These are phyloP conservation scores for Muscina levida DNA, from an alignment of 2,888 invertebrate genomes.

Conservation along the genomic window DNA sequence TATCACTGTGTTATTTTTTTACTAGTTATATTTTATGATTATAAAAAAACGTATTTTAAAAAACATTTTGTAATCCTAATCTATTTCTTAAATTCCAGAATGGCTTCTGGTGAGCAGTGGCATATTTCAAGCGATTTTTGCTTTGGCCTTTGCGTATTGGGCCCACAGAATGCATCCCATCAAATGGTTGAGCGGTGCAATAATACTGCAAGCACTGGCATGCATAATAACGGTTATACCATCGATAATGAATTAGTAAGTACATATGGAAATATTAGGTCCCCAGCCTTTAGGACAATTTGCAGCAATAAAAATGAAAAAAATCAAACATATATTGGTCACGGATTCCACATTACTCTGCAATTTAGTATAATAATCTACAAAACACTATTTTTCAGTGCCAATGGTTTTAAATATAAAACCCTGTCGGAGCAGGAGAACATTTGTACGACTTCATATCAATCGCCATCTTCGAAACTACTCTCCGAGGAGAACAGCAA, in stretches of 20 bases:
- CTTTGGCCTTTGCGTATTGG: conserved; percentile 82
- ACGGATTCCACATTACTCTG: too few species aligned
- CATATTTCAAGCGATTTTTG: conserved; percentile 81
- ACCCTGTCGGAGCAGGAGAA: conserved; percentile 68
- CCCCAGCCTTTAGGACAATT: too few species aligned
- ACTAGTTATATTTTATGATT: too few species aligned
- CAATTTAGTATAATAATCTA: background rate
- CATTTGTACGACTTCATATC: conserved; percentile 70
- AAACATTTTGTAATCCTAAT: too few species aligned
- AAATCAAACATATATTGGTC: too few species aligned
- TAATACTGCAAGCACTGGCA: conserved; percentile 81
- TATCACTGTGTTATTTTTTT: too few species aligned
- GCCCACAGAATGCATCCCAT: conserved; percentile 83
- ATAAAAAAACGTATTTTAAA: too few species aligned
- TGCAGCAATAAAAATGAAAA: too few species aligned
- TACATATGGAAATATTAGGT: conserved; percentile 31
- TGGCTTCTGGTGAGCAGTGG: conserved; percentile 82
- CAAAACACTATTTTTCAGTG: conserved; percentile 62
- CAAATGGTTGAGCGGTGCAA: conserved; percentile 82
- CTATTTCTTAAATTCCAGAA: conserved; percentile 78
- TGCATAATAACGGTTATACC: conserved; percentile 82
- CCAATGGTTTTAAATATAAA: conserved; percentile 66
- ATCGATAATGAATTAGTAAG: conserved; percentile 81
- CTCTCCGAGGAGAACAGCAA: conserved; percentile 73
- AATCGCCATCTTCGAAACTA: conserved; percentile 61